These are phyloP conservation scores for Halichondria panicea DNA, from an alignment of 37 sponge, comb jelly and placozoan species.

Conservation along the genomic window DNA sequence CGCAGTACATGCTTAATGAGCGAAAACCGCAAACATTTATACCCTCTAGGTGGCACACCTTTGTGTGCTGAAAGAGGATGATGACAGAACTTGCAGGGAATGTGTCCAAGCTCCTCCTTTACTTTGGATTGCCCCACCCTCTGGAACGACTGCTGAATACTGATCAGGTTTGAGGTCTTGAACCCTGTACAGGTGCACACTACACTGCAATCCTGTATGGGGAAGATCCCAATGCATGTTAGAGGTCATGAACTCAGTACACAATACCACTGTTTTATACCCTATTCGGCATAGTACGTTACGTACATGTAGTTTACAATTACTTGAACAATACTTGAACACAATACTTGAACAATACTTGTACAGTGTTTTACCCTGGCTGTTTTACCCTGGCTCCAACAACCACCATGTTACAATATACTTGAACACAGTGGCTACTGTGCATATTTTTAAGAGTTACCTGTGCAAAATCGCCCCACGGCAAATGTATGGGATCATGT, in stretches of 20 bases:
- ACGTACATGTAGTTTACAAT: too few relatives aligned
- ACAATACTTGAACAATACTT: too few relatives aligned
- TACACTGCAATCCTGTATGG: conserved; percentile 15
- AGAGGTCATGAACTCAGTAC: neutral
- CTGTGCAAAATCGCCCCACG: conserved; percentile 7
- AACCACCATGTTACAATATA: neutral
- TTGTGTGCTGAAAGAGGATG: conserved; percentile 22
- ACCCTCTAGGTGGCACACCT: neutral
- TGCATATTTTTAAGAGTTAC: neutral
- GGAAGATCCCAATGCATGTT: neutral
- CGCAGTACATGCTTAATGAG: too few relatives aligned
- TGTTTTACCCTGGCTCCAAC: neutral
- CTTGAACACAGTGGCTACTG: neutral
- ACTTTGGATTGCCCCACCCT: neutral
- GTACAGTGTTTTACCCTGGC: neutral
- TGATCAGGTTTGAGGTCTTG: conserved; percentile 6
- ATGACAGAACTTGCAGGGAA: conserved; percentile 19
- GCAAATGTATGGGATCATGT: conserved; percentile 35
- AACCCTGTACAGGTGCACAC: conserved; percentile 51
- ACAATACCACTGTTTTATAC: neutral
- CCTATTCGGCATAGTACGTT: neutral
- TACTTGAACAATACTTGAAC: too few relatives aligned
- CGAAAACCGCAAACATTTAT: too few relatives aligned
- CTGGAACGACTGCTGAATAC: conserved; percentile 25
- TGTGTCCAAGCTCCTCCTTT: neutral